These are phyloP conservation scores for Acanthosepion lycidas DNA, from an alignment of 2,888 invertebrate species.

Conservation along the genomic window DNA sequence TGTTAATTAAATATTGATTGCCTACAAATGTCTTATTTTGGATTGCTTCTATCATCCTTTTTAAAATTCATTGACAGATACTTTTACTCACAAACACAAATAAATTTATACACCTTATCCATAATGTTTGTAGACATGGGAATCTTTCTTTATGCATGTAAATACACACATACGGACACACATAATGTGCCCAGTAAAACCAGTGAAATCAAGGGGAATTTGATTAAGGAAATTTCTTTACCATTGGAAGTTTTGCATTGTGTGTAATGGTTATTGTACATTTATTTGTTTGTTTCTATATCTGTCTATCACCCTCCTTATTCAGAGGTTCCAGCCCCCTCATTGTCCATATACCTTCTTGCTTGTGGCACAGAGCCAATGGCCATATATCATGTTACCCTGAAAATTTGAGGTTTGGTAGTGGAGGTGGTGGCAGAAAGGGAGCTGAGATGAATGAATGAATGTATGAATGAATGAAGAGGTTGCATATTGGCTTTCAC, in stretches of 20 bases:
- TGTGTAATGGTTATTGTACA: conserved; percentile 2
- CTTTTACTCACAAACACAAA: too few relatives aligned
- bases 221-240: not conserved
- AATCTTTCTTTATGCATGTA: not conserved
- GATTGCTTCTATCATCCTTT: not conserved
- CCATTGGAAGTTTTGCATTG: not conserved
- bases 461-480: not conserved
- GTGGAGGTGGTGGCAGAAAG: not conserved
- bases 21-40: not conserved
- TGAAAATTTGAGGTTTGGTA: not conserved
- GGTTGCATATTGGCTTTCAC: conserved; percentile 6
- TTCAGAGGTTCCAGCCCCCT: not conserved
- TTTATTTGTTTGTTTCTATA: conserved; percentile 14
- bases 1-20: not conserved
- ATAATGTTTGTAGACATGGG: not conserved
- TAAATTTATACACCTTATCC: too few relatives aligned
- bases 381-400: conserved; percentile 22
- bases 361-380: not conserved
- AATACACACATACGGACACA: not conserved
- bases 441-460: too few relatives aligned
- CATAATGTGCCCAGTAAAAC: not conserved
- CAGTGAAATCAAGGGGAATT: not conserved
- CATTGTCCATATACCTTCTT: not conserved
- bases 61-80: too few relatives aligned
- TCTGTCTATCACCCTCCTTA: not conserved